Evolutionary conservation across 2,113 vertebrate species (phyloP).

Genomic region (Shinisaurus crocodilurus): DNA sequence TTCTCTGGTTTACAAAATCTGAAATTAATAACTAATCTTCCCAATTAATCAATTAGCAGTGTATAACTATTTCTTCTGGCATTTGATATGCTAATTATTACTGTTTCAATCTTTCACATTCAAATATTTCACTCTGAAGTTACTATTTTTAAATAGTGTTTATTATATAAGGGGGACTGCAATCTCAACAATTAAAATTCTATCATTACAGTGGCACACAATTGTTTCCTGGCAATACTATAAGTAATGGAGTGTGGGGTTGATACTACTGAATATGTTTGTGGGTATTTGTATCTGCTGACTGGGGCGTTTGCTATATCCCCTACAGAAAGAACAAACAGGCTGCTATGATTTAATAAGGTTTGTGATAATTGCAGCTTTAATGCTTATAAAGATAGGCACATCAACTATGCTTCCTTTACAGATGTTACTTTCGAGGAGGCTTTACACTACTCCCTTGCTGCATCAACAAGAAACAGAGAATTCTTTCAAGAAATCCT

Average conservation of each 20-base stretch:
- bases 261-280: slow-evolving; percentile 24
- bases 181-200: slow-evolving; percentile 55
- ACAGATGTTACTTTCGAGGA: slow-evolving; percentile 46
- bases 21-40: background rate
- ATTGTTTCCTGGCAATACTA: slow-evolving; percentile 54
- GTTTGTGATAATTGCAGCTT: slow-evolving; percentile 46
- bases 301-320: background rate
- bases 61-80: slow-evolving; percentile 15
- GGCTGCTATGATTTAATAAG: slow-evolving; percentile 47
- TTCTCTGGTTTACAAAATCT: background rate
- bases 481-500: slow-evolving; percentile 44
- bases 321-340: slow-evolving; percentile 36
- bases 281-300: slow-evolving; percentile 30
- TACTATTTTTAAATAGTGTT: background rate
- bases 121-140: background rate
- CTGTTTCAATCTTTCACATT: slow-evolving; percentile 33
- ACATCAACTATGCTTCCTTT: slow-evolving; percentile 41
- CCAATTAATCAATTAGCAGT: background rate
- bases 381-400: slow-evolving; percentile 37
- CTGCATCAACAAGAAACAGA: slow-evolving; percentile 39
- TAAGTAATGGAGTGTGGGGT: slow-evolving; percentile 42
- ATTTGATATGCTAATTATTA: background rate
- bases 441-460: slow-evolving; percentile 46
- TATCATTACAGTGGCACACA: slow-evolving; percentile 42
- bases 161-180: slow-evolving; percentile 23